Evolutionary conservation across 2,113 vertebrate genomes (phyloP).

Genomic region (Brachirus orientalis): DNA sequence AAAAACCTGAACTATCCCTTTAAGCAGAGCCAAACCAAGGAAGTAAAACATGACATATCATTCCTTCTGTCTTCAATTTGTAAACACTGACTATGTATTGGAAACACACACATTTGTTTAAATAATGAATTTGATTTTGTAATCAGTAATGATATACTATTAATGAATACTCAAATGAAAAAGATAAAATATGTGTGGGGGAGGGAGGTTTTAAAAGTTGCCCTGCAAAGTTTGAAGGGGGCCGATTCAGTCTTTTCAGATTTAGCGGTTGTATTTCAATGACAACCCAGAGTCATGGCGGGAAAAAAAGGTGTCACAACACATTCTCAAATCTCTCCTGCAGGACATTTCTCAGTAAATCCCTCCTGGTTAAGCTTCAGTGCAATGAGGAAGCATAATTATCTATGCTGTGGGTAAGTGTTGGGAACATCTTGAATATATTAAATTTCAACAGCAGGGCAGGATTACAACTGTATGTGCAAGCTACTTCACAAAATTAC

Average conservation of each 20-base stretch:
- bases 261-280: too few species aligned
- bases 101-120: neutral
- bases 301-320: too few species aligned
- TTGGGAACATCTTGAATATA: neutral
- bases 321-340: conserved; percentile 2
- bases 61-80: neutral
- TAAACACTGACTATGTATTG: neutral
- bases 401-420: neutral
- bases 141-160: neutral
- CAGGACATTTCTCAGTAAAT: neutral
- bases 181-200: neutral
- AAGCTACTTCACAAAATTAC: neutral
- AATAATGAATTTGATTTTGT: neutral
- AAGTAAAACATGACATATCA: neutral
- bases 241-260: neutral
- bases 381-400: neutral
- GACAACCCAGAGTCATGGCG: too few species aligned
- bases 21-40: neutral
- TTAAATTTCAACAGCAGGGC: neutral
- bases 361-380: neutral
- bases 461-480: neutral
- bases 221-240: neutral
- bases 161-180: neutral
- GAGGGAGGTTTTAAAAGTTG: neutral
- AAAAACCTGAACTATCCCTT: too few species aligned